Conservation (phyloP, 2,888 invertebrate species). For the Idaea biselata region DNA sequence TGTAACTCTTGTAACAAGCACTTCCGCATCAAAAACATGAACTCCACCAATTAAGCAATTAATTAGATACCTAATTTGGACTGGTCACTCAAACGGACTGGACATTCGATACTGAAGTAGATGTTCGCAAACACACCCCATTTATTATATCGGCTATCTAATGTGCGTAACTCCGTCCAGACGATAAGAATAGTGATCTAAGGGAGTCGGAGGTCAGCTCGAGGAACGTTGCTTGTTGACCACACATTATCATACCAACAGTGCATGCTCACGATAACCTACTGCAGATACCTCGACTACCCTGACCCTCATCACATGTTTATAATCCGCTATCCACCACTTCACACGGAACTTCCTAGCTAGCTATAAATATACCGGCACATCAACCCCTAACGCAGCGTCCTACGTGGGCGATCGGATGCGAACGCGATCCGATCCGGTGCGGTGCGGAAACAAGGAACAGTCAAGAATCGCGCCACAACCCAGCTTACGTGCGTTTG, state of each 20-base stretch:
- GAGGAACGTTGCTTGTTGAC: conserved; percentile 65
- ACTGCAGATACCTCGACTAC: conserved; percentile 44
- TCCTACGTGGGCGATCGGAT: too few species aligned
- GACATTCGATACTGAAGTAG: conserved; percentile 59
- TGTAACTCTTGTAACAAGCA: background rate
- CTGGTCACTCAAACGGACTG: conserved; percentile 48
- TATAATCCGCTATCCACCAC: conserved; percentile 41
- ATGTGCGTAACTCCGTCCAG: conserved; percentile 62
- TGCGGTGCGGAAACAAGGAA: too few species aligned
- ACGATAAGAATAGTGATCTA: conserved; percentile 62
- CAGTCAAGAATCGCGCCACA: too few species aligned
- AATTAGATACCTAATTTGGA: conserved; percentile 39
- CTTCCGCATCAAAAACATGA: background rate
- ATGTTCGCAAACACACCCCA: conserved; percentile 68
- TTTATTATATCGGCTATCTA: conserved; percentile 76
- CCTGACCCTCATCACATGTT: conserved; percentile 51
- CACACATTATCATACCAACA: conserved; percentile 55
- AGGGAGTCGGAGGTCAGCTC: conserved; percentile 63
- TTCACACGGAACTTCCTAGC: conserved; percentile 31
- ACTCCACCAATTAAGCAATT: conserved; percentile 18
- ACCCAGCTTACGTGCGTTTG: too few species aligned
- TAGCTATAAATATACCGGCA: conserved; percentile 7
- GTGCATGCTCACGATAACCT: conserved; percentile 70
- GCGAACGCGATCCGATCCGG: too few species aligned
- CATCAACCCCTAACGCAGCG: conserved; percentile 5